Evolutionary conservation across 2,113 vertebrate species (phyloP).

Genomic region (Actenoides lindsayi): DNA sequence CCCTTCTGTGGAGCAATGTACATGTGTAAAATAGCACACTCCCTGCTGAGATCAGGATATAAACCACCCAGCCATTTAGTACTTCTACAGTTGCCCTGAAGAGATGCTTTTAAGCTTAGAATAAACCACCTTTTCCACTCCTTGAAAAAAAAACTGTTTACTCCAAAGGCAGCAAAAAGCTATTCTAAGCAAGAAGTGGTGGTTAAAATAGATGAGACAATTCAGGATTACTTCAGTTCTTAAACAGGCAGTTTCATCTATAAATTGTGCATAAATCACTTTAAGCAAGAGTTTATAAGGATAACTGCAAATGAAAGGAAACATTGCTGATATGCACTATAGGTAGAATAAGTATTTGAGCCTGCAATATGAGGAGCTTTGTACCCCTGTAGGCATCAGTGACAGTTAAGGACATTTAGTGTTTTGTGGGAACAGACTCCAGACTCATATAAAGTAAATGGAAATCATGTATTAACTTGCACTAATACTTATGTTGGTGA

Average conservation of each 20-base stretch:
- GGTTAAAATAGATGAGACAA: neutral
- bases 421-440: neutral
- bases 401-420: neutral
- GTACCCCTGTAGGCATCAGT: neutral
- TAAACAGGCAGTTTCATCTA: neutral
- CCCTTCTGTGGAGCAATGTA: neutral
- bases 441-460: neutral
- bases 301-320: neutral
- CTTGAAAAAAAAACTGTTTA: neutral
- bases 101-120: neutral
- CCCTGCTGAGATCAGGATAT: neutral
- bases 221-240: neutral
- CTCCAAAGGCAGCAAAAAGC: neutral
- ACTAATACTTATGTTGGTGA: neutral
- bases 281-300: neutral
- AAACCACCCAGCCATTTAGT: neutral
- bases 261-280: neutral
- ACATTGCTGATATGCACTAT: neutral
- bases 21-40: neutral
- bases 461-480: neutral
- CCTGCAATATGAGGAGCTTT: neutral
- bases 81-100: neutral
- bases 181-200: neutral
- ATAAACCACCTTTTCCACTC: neutral
- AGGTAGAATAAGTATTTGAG: neutral